Evolutionary conservation across 2,113 vertebrate species (phyloP).

Genomic region (Xyliphius kryptos): DNA sequence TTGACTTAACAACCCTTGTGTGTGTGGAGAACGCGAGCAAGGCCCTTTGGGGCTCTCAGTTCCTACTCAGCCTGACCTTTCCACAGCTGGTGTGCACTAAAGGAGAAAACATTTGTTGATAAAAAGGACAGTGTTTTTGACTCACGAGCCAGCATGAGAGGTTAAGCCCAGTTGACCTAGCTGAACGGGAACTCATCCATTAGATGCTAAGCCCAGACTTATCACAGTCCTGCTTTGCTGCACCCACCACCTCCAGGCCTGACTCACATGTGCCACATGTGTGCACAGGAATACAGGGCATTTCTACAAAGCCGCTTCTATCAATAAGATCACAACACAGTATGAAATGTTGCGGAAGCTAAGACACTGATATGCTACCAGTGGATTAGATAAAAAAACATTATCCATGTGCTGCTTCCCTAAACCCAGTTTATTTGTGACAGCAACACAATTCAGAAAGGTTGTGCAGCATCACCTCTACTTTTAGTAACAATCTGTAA

Average conservation of each 20-base stretch:
- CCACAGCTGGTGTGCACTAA: conserved; percentile 28
- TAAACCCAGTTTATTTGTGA: too few species aligned
- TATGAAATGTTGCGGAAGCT: neutral
- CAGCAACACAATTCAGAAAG: too few species aligned
- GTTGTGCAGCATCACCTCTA: too few species aligned
- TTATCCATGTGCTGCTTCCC: too few species aligned
- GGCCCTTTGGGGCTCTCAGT: conserved; percentile 3
- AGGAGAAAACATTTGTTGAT: conserved; percentile 16
- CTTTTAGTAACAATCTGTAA: too few species aligned
- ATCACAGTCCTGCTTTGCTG: conserved; percentile 18
- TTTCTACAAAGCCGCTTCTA: conserved; percentile 15
- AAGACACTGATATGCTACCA: conserved; percentile 2
- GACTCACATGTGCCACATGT: conserved; percentile 29
- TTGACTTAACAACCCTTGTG: conserved; percentile 13
- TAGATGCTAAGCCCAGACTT: conserved; percentile 15
- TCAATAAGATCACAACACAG: conserved; percentile 1
- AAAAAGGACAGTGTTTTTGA: conserved; percentile 16
- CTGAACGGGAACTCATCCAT: conserved; percentile 22
- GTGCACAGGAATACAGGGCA: neutral
- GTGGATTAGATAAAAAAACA: too few species aligned
- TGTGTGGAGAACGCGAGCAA: neutral
- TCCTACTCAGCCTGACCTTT: conserved; percentile 20
- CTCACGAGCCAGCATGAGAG: conserved; percentile 10
- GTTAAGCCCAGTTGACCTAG: conserved; percentile 22
- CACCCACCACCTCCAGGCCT: conserved; percentile 27